These are phyloP conservation scores for Clunio marinus DNA, from an alignment of 2,888 invertebrate genomes.

Conservation along the genomic window DNA sequence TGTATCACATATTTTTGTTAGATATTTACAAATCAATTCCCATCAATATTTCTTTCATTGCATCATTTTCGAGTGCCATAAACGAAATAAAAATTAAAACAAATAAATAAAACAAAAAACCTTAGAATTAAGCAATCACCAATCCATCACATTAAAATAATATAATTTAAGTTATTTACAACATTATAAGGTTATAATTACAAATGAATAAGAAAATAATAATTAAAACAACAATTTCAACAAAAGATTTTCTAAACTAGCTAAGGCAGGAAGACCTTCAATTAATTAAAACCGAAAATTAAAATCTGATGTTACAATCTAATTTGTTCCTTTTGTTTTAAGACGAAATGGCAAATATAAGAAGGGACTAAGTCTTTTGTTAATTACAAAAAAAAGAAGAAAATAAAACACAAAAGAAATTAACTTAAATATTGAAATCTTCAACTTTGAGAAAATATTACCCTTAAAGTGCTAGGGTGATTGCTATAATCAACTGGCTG, in stretches of 20 bases:
- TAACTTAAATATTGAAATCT: not conserved
- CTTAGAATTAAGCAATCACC: not conserved
- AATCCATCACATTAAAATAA: not conserved
- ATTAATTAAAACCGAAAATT: too few relatives aligned
- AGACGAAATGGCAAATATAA: too few relatives aligned
- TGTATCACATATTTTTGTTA: too few relatives aligned
- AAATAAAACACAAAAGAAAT: not conserved
- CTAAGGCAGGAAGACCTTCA: too few relatives aligned
- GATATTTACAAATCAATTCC: too few relatives aligned
- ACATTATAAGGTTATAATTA: too few relatives aligned
- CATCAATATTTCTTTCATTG: not conserved
- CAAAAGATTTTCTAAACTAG: too few relatives aligned
- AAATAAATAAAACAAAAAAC: not conserved
- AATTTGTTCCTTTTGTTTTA: too few relatives aligned
- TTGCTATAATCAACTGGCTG: slow-evolving; percentile 95
- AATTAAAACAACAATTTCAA: too few relatives aligned
- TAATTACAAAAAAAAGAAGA: not conserved
- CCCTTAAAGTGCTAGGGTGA: slow-evolving; percentile 85
- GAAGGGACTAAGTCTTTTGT: not conserved
- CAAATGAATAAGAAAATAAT: too few relatives aligned
- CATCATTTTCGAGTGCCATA: not conserved
- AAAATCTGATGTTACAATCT: too few relatives aligned
- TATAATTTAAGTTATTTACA: too few relatives aligned
- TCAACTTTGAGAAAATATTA: slow-evolving; percentile 50
- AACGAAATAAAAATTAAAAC: not conserved